Evolutionary conservation across 2,888 invertebrate species (phyloP), one percentile per base, ranked within the genome.

Genomic region (Cantharis rustica): DNA sequence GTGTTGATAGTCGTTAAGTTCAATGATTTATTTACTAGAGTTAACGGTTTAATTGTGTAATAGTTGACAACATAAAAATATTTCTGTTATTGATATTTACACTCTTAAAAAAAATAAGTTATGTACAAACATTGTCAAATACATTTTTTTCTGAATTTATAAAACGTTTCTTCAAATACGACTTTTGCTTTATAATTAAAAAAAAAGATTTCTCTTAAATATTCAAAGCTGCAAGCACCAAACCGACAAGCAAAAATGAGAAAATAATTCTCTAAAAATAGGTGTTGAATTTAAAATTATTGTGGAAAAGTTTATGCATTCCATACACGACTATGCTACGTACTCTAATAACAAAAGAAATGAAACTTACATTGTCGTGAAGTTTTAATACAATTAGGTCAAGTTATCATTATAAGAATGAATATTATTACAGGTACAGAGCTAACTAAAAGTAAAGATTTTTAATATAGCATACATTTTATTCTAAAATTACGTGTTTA

Each of bases 11-110:
- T 66, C 64, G 64, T 66, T 66, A 66, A n/a, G 64, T 66, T 66
- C 64, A 66, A 66, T 66, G 64, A 66, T 66, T 66, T 66, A 66
- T 66, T 66, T 66, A 66, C 64, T 20, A 66, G 20, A 66, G 64
- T 66, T 20, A 66, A 66, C 64, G n/a, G 64, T 66, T 66, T 66
- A 66, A 17, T 66, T 66, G 64, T 66, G 20, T 66, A 66, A 63
- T n/a, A 66, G 20, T 66, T 66, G 10, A 3, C 1, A 66, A 66
- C 20, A n/a, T 66, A 66, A n/a, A 16, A 63, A 16, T 63, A 63
- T 63, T 63, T 63, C 3, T 13, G 5, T 13, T 31, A 13, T 31
- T 31, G 31, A 31, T 31, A 13, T 31, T 31, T 31, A 31, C 31
- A 31, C 47, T 13, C n/a, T 47, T n/a, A n/a, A 2, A 47, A 47